These are phyloP conservation scores for Chalcosyrphus nemorum DNA, from an alignment of 2,888 invertebrate species.

Conservation along the genomic window DNA sequence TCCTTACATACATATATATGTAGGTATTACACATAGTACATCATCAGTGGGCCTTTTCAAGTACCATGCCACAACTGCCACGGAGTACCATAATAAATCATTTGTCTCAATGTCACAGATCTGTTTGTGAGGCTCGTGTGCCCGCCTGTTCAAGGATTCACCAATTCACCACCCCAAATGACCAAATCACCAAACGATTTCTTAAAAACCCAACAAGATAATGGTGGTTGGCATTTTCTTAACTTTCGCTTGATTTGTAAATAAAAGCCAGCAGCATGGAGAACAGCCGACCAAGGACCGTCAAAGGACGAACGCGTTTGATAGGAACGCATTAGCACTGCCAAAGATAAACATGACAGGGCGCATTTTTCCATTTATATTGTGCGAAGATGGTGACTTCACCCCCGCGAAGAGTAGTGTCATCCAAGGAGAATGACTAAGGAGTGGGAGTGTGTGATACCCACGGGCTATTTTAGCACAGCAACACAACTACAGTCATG, in stretches of 20 bases:
- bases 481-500: conserved; percentile 37
- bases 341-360: conserved; percentile 73
- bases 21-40: conserved; percentile 34
- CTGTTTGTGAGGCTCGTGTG: conserved; percentile 57
- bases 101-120: conserved; percentile 72
- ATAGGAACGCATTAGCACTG: conserved; percentile 71
- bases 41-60: conserved; percentile 58
- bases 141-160: conserved; percentile 42
- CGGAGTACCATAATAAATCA: conserved; percentile 69
- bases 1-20: neutral
- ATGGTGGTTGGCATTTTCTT: conserved; percentile 41
- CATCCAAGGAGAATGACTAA: conserved; percentile 44
- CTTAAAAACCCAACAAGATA: conserved; percentile 50
- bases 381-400: conserved; percentile 48
- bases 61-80: conserved; percentile 60
- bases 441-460: conserved; percentile 61
- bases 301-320: conserved; percentile 66
- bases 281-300: conserved; percentile 2
- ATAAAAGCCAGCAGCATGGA: conserved; percentile 1
- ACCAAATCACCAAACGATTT: conserved; percentile 58
- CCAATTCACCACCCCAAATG: conserved; percentile 52
- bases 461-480: conserved; percentile 54
- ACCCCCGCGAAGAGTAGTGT: neutral
- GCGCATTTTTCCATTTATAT: conserved; percentile 72
- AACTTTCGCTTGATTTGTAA: conserved; percentile 32